A percentile compares a stretch with the other conserved stretches of the same genome.
These are phyloP conservation scores for Phaonia tiefii DNA, from an alignment of 2,888 invertebrate genomes.

Conservation along the genomic window DNA sequence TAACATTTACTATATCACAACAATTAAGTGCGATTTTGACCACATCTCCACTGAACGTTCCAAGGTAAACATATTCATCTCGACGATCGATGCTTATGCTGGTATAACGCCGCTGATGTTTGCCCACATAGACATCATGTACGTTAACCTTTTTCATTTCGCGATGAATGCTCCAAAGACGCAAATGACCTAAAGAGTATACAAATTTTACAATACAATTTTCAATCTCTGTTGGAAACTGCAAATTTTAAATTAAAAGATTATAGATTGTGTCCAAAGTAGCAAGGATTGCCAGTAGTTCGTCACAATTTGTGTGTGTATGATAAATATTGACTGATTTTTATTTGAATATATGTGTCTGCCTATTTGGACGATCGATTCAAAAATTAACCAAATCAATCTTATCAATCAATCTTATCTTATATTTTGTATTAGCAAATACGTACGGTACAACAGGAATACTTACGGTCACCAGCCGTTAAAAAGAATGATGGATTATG, in stretches of 20 bases:
- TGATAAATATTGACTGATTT: too few species aligned
- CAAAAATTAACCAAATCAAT: too few species aligned
- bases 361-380: too few species aligned
- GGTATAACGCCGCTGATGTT: constrained; percentile 88
- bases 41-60: constrained; percentile 88
- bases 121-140: constrained; percentile 88
- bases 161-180: constrained; percentile 88
- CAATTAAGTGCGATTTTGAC: constrained; percentile 79
- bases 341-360: too few species aligned
- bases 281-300: too few species aligned
- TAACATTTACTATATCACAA: constrained; percentile 79
- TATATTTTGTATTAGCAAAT: too few species aligned
- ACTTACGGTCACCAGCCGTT: constrained; percentile 86
- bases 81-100: constrained; percentile 86
- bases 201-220: background rate
- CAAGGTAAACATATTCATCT: constrained; percentile 90
- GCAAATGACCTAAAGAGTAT: constrained; percentile 82
- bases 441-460: too few species aligned
- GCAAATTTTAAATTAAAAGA: too few species aligned
- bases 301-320: too few species aligned
- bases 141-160: constrained; percentile 86
- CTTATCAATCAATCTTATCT: too few species aligned
- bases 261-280: too few species aligned
- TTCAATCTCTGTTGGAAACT: too few species aligned
- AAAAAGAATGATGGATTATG: constrained; percentile 85